Evolutionary conservation across 2,113 vertebrate species (phyloP), one percentile per base, ranked within the genome.

Genomic region (Tychaedon coryphoeus): DNA sequence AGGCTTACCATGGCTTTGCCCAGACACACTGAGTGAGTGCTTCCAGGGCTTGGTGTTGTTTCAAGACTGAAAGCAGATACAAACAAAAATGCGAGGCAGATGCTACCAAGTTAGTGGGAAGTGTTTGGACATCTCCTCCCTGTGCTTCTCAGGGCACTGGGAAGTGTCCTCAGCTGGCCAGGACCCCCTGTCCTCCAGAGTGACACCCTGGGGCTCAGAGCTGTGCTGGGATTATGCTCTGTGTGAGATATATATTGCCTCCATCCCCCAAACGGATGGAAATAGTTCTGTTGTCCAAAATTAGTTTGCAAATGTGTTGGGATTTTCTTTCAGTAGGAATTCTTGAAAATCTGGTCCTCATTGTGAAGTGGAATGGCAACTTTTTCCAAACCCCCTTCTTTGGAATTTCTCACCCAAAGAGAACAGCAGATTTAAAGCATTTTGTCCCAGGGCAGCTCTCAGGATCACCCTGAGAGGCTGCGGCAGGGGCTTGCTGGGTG

Each of bases 311-410:
- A 93, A 84, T 71, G 76, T 50, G 67, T 40, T 86, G 94, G 92
- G 80, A 94, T 94, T 93, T 94, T 94, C 91, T 96, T 93, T 92
- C 76, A 56, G 45, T 14, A 73, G 22, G 53, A 92, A 84, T 95
- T 94, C 61, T 90, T 88, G 72, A 88, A 94, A 93, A 94, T 95
- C 91, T 96, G 96, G 38, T 97, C 92, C 65, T 96, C 75, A 36
- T 96, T 97, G 79, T 86, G 60, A 88, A 84, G 64, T 62, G 3
- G 5, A 88, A 80, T 71, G 86, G 54, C 79, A 80, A 38, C 22
- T 73, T 91, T 48, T 92, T 61, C 75, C 58, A 79, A 76, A 24
- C 9, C 14, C 53, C 24, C 5, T 64, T 77, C 75, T 80, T 58
- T 86, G 91, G 67, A 94, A 64, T 90, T 64, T 88, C 51, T 77